A percentile compares a stretch with the other conserved stretches of the same genome.
These are phyloP conservation scores for Eumerus sabulonum DNA, from an alignment of 2,888 invertebrate species.

Conservation along the genomic window DNA sequence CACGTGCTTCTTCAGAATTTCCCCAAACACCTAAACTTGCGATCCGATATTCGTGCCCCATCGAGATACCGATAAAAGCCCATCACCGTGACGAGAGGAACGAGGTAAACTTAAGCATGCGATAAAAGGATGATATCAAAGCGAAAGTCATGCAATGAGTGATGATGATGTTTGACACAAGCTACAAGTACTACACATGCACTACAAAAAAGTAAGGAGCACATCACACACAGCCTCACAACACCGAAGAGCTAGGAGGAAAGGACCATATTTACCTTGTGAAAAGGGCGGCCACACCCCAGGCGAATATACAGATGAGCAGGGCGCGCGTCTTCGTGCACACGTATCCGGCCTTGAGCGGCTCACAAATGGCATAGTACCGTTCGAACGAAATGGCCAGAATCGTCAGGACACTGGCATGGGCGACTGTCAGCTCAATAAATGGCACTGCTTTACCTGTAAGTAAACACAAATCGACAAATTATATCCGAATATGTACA, in stretches of 20 bases:
- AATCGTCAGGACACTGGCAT: slow-evolving; percentile 95
- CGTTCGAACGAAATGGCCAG: slow-evolving; percentile 95
- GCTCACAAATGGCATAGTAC: slow-evolving; percentile 95
- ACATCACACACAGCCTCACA: too few relatives aligned
- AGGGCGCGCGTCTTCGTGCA: slow-evolving; percentile 92
- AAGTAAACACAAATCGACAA: slow-evolving; percentile 72
- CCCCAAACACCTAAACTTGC: too few relatives aligned
- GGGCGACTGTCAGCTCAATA: slow-evolving; percentile 93
- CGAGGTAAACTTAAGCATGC: slow-evolving; percentile 26
- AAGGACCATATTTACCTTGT: slow-evolving; percentile 85
- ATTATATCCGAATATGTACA: slow-evolving; percentile 31
- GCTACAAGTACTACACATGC: slow-evolving; percentile 1
- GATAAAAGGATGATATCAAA: slow-evolving; percentile 27
- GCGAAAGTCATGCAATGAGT: slow-evolving; percentile 34
- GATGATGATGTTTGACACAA: slow-evolving; percentile 26
- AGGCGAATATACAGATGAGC: slow-evolving; percentile 89
- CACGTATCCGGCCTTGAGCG: slow-evolving; percentile 92
- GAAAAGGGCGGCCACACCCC: slow-evolving; percentile 90
- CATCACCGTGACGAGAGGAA: too few relatives aligned
- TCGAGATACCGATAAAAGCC: too few relatives aligned
- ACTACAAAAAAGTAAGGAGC: slow-evolving; percentile 1
- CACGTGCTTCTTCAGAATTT: too few relatives aligned
- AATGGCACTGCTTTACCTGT: slow-evolving; percentile 95
- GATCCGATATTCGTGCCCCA: too few relatives aligned
- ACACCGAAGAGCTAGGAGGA: neutral